These are phyloP conservation scores for Micronycteris hirsuta DNA, from an alignment of 2,113 vertebrate species.

Conservation along the genomic window DNA sequence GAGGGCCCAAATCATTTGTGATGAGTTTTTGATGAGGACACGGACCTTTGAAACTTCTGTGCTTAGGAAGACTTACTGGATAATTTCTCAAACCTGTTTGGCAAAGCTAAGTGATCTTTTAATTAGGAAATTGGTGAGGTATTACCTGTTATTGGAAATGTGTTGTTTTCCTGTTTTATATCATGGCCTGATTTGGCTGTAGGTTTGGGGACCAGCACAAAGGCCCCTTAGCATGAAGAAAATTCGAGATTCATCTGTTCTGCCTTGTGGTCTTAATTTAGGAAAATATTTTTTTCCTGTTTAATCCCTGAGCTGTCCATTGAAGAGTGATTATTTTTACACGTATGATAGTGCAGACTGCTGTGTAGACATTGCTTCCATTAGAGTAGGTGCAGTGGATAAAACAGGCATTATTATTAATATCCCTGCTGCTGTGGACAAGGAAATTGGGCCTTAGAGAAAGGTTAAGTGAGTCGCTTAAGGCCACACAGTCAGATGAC, in stretches of 20 bases:
- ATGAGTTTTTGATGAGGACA: background rate
- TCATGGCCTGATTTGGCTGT: background rate
- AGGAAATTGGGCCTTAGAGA: background rate
- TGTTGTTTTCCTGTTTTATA: background rate
- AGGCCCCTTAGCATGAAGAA: background rate
- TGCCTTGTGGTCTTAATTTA: background rate
- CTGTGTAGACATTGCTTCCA: background rate
- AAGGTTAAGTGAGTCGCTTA: background rate
- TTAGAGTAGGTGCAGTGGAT: background rate
- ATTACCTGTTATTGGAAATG: constrained; percentile 2
- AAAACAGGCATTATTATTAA: background rate
- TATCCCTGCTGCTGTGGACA: background rate
- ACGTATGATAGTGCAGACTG: background rate
- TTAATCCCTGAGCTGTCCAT: background rate
- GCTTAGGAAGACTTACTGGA: background rate
- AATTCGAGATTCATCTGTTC: background rate
- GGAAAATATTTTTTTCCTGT: background rate
- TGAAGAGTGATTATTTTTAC: background rate
- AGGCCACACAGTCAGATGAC: background rate
- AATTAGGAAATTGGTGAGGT: constrained; percentile 15
- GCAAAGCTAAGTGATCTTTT: background rate
- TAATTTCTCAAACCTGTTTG: constrained; percentile 23
- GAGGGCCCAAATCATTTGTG: background rate
- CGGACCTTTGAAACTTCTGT: background rate
- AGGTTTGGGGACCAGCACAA: background rate